Base-by-base conservation (phyloP, 2,888 invertebrate species). In the Plagiodera versicolora region DNA sequence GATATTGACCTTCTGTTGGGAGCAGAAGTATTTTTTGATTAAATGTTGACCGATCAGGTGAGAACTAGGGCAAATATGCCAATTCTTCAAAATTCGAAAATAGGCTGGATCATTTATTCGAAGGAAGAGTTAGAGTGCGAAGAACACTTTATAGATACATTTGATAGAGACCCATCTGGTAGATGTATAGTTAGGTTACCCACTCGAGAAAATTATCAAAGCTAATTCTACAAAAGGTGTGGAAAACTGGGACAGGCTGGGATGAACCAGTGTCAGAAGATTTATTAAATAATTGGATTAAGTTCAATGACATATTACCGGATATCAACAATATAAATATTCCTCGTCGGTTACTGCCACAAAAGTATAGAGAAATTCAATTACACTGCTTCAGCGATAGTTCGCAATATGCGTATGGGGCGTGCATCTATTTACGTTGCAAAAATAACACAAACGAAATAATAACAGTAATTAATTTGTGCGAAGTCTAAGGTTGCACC, bases 351-450 rank as follows among this genome's bases (percentile, higher is more conserved):
- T 10, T 32, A 10, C 10, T 32, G 10, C 10, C 10, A 2, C 10
- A 32, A 10, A 32, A 32, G 6, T 32, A 32, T 32, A 32, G 10
- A 10, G 1, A 32, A 6, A 32, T 64, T 14, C 53, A 63, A 45
- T 10, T 65, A 2, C 61, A 65, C 47, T 48, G 58, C 19, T 63
- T 67, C 49, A 56, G 53, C 10, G 63, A 66, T 49, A 61, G 56
- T 1, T 66, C 65, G 1, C 35, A 58, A 4, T 49, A 32, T 24
- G 63, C 60, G 4, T 65, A 64, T 30, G 66, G 62, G 0, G 58
- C 49, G 3, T 58, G 45, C 32, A 45, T 61, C 16, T 64, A 62
- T 20, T 8, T 20, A 51, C 20, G 32, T 32, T 11, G 32, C 11
- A 32, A 32, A 2, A 6, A 24, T 5, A 28, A 45, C 1, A 10